Percentiles rank a stretch among this genome's conserved stretches.
Conservation (phyloP, 2,113 vertebrate genomes). For the Menura novaehollandiae region DNA sequence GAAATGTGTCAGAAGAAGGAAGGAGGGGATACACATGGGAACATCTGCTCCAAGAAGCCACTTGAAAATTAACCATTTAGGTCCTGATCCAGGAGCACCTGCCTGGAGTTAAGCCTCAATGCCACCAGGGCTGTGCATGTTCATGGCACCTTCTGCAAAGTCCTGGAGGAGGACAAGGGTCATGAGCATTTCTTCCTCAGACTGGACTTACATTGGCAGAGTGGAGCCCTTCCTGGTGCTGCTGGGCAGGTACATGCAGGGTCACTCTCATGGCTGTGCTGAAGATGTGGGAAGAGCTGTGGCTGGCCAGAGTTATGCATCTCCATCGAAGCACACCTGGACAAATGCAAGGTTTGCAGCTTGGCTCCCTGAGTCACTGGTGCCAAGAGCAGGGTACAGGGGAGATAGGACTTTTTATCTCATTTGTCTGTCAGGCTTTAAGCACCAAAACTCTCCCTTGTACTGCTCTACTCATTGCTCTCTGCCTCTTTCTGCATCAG, state of each 20-base stretch:
- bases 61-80: conserved; percentile 56
- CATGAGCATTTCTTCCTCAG: background rate
- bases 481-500: background rate
- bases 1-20: conserved; percentile 67
- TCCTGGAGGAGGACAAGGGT: background rate
- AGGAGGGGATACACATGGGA: conserved; percentile 63
- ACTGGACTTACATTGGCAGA: rapidly evolving
- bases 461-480: rapidly evolving
- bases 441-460: background rate
- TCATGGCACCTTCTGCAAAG: background rate
- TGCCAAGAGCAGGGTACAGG: background rate
- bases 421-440: background rate
- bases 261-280: background rate
- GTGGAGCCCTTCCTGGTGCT: background rate
- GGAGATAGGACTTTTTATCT: background rate
- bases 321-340: background rate
- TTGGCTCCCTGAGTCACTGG: background rate
- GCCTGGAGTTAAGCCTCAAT: background rate
- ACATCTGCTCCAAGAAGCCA: conserved; percentile 62
- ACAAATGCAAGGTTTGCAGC: background rate
- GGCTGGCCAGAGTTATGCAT: background rate
- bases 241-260: background rate
- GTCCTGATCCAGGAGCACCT: conserved; percentile 13
- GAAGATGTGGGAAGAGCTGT: background rate
- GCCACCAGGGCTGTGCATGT: rapidly evolving